Evolutionary conservation across 2,113 vertebrate species (phyloP).

Genomic region (Nicator chloris): DNA sequence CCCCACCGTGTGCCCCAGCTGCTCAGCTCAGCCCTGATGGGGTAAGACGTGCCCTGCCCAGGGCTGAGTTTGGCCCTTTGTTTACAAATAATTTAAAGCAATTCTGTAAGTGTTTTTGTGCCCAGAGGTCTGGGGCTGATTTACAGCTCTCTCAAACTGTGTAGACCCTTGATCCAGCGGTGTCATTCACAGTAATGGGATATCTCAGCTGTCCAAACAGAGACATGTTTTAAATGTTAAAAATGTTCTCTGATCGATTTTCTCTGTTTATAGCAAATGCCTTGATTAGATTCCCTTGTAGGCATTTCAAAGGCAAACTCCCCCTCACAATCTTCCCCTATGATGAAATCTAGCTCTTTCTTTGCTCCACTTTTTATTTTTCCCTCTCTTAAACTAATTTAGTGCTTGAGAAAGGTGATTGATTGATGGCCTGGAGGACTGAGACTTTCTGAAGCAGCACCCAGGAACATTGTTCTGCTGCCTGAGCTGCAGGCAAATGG

Average conservation of each 20-base stretch:
- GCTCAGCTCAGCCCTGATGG: background rate
- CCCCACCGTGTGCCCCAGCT: background rate
- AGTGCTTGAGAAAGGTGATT: background rate
- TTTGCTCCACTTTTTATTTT: slow-evolving; percentile 26
- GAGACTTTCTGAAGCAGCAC: background rate
- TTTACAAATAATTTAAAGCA: slow-evolving; percentile 50
- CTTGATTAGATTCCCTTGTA: slow-evolving; percentile 61
- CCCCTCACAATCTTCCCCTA: background rate
- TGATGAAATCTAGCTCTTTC: slow-evolving; percentile 20
- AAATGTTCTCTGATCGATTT: slow-evolving; percentile 57
- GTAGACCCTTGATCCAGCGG: slow-evolving; percentile 34
- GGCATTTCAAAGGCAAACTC: slow-evolving; percentile 28
- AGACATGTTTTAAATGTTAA: slow-evolving; percentile 64
- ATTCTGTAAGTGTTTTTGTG: slow-evolving; percentile 38
- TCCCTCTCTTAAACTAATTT: slow-evolving; percentile 15
- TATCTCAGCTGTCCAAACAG: slow-evolving; percentile 62
- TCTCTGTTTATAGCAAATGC: slow-evolving; percentile 60
- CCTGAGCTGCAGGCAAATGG: background rate
- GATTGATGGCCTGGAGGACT: slow-evolving; percentile 3
- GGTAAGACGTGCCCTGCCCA: background rate
- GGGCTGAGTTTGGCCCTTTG: background rate
- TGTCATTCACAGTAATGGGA: slow-evolving; percentile 56
- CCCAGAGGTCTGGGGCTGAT: slow-evolving; percentile 44
- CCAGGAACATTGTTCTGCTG: background rate
- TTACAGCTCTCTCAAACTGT: slow-evolving; percentile 48